phyloP scores from a whole-genome alignment of 2,888 invertebrate species.

The Cheilosia scutellata region DNA sequence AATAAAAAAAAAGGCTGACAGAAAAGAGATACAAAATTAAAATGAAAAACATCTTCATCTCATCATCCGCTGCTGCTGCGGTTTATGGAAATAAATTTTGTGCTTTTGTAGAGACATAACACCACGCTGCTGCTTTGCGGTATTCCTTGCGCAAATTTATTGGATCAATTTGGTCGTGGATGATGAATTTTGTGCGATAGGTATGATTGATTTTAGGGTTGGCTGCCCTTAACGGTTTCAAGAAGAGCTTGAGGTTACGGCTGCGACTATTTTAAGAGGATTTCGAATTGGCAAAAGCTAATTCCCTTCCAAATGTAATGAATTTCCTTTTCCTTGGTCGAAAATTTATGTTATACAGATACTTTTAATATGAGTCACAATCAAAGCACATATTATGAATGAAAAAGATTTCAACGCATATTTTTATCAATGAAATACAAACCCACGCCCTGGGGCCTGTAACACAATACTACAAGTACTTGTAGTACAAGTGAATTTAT shows the following conservation, averaged over 20 bases:
- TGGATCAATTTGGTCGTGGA: conserved; percentile 22
- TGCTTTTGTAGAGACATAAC: neutral
- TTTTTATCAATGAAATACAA: too few relatives aligned
- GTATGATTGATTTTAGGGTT: conserved; percentile 19
- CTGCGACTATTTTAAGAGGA: neutral
- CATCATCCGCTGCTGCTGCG: conserved; percentile 15
- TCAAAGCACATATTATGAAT: too few relatives aligned
- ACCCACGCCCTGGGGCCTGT: too few relatives aligned
- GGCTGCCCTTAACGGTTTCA: too few relatives aligned
- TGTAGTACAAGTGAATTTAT: too few relatives aligned
- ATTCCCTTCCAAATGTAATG: neutral
- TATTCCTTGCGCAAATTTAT: conserved; percentile 30
- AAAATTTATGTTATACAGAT: too few relatives aligned
- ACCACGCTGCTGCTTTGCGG: conserved; percentile 5
- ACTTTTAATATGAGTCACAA: too few relatives aligned
- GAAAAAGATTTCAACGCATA: too few relatives aligned
- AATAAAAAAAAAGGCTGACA: conserved; percentile 3
- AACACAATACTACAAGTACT: too few relatives aligned
- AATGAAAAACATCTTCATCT: conserved; percentile 26
- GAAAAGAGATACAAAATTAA: neutral
- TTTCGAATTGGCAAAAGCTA: neutral
- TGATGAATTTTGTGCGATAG: conserved; percentile 33
- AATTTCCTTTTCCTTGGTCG: too few relatives aligned
- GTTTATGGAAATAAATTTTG: conserved; percentile 33
- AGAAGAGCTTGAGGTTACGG: neutral